Evolutionary conservation across 1,140 invertebrate species (phyloP).

Genomic region (Atta texana): DNA sequence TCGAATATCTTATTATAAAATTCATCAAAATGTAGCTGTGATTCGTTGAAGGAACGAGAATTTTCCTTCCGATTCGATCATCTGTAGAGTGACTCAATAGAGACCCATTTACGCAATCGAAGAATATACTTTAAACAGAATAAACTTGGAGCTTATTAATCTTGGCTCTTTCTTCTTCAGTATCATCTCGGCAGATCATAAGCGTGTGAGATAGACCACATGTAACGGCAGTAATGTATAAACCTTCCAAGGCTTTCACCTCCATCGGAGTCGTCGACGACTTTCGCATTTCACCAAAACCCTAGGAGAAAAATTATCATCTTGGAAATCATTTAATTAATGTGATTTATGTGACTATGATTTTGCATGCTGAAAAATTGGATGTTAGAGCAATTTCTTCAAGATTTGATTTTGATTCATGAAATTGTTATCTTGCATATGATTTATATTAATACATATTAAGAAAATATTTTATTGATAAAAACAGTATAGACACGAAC

Average conservation of each 20-base stretch:
- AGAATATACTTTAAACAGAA: constrained; percentile 81
- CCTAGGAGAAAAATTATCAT: constrained; percentile 85
- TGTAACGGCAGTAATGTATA: constrained; percentile 92
- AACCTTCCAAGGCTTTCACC: constrained; percentile 93
- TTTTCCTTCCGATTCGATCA: background rate
- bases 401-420: background rate
- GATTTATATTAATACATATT: background rate
- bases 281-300: constrained; percentile 95
- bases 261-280: constrained; percentile 96
- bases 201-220: constrained; percentile 95
- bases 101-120: constrained; percentile 28
- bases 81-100: constrained; percentile 28
- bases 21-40: constrained; percentile 20
- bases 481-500: background rate
- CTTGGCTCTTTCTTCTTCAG: constrained; percentile 89
- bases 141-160: constrained; percentile 89
- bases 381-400: background rate
- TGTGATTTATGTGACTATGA: background rate
- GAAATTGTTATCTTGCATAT: background rate
- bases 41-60: constrained; percentile 41
- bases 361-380: background rate
- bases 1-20: constrained; percentile 47
- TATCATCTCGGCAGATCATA: constrained; percentile 89
- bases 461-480: background rate
- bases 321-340: background rate